Percentiles rank a stretch among this genome's conserved stretches.
These are phyloP conservation scores for Istiophorus platypterus DNA, from an alignment of 2,113 vertebrate species.

Conservation along the genomic window DNA sequence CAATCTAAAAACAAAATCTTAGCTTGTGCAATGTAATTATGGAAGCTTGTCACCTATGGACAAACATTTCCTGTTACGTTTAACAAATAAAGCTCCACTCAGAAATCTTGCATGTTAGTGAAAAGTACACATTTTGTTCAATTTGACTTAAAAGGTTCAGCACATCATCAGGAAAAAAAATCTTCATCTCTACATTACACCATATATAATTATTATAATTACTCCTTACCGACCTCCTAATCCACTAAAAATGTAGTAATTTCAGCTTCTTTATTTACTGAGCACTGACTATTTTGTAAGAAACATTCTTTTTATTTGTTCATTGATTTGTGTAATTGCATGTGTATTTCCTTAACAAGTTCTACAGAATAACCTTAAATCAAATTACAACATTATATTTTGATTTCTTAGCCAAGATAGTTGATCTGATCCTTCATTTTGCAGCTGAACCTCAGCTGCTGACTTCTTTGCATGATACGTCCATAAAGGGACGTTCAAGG, in stretches of 20 bases:
- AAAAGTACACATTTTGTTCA: neutral
- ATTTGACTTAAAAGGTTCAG: neutral
- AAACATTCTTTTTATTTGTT: neutral
- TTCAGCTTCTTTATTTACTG: neutral
- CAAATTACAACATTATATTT: too few relatives aligned
- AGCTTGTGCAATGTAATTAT: neutral
- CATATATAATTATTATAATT: neutral
- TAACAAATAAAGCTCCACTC: neutral
- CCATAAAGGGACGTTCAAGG: too few relatives aligned
- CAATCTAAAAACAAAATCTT: neutral
- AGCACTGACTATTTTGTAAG: neutral
- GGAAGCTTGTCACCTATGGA: neutral
- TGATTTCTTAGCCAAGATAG: too few relatives aligned
- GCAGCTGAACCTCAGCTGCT: too few relatives aligned
- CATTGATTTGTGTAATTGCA: neutral
- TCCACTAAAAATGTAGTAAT: neutral
- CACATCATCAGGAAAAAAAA: neutral
- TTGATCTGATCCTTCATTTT: too few relatives aligned
- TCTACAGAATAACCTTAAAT: neutral
- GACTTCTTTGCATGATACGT: too few relatives aligned
- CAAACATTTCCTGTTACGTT: neutral
- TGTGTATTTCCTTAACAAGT: neutral
- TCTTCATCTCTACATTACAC: neutral
- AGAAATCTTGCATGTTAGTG: too few relatives aligned
- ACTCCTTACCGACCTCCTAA: neutral